phyloP scores from a whole-genome alignment of 35 echinoderm and acorn worm genomes.

The Ptychodera flava region DNA sequence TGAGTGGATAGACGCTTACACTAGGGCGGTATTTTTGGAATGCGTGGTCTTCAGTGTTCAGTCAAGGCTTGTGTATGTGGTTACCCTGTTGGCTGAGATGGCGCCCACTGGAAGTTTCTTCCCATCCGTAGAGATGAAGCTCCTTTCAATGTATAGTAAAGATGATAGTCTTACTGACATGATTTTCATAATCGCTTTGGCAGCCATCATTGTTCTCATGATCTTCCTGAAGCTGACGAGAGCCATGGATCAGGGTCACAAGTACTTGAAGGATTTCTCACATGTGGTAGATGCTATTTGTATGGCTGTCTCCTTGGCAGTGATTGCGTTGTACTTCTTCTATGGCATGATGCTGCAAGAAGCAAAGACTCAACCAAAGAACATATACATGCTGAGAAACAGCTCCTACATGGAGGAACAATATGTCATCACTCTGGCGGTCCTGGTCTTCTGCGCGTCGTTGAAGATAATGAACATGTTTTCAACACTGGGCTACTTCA shows the following conservation, averaged over 20 bases:
- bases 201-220: neutral
- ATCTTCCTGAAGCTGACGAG: neutral
- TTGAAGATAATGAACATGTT: neutral
- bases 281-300: neutral
- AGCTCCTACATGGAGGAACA: neutral
- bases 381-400: neutral
- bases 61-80: neutral
- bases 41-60: constrained; percentile 1
- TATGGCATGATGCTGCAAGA: neutral
- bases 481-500: neutral
- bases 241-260: neutral
- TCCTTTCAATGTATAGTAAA: neutral
- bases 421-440: neutral
- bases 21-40: constrained; percentile 15
- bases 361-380: neutral
- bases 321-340: neutral
- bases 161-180: neutral
- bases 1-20: constrained; percentile 7
- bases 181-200: neutral
- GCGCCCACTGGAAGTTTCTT: neutral
- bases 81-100: constrained; percentile 5
- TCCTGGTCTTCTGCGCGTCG: neutral
- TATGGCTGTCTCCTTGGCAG: neutral
- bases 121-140: neutral
- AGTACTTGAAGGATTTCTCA: neutral